Conservation (phyloP, 2,113 vertebrate species). For the Catagonus wagneri region DNA sequence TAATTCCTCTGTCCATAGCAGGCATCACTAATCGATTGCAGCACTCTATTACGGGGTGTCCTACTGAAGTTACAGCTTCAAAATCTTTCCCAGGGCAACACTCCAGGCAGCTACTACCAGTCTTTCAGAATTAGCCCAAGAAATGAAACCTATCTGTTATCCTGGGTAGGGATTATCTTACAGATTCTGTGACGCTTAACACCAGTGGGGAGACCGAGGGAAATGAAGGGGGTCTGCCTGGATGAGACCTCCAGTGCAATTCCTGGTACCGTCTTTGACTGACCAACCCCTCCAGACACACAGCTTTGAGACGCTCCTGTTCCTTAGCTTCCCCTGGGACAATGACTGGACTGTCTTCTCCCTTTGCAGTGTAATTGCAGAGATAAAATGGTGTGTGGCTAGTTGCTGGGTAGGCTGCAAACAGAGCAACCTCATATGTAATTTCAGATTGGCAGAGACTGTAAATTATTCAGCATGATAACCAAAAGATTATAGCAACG, state of each 20-base stretch:
- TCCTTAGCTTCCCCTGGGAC: neutral
- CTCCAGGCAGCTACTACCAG: neutral
- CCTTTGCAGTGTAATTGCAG: constrained; percentile 23
- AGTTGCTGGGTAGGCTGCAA: constrained; percentile 68
- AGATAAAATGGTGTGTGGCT: constrained; percentile 61
- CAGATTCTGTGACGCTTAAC: neutral
- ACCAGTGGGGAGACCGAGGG: neutral
- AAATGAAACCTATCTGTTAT: neutral
- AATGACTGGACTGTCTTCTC: constrained; percentile 38
- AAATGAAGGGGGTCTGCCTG: neutral
- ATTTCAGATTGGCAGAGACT: constrained; percentile 69
- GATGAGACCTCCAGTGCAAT: neutral
- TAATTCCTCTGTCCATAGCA: neutral
- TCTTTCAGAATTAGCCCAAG: constrained; percentile 31
- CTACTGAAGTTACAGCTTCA: neutral
- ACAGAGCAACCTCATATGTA: constrained; percentile 59
- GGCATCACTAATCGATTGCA: constrained; percentile 62
- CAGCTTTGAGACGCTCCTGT: neutral
- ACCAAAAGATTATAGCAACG: constrained; percentile 3
- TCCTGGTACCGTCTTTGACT: neutral
- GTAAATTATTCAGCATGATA: constrained; percentile 65
- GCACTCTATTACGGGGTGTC: neutral
- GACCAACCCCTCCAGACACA: neutral
- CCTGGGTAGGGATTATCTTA: neutral
- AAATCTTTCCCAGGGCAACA: neutral